Base-by-base conservation (phyloP, 2,888 invertebrate species). In the Dolichopus griseipennis region DNA sequence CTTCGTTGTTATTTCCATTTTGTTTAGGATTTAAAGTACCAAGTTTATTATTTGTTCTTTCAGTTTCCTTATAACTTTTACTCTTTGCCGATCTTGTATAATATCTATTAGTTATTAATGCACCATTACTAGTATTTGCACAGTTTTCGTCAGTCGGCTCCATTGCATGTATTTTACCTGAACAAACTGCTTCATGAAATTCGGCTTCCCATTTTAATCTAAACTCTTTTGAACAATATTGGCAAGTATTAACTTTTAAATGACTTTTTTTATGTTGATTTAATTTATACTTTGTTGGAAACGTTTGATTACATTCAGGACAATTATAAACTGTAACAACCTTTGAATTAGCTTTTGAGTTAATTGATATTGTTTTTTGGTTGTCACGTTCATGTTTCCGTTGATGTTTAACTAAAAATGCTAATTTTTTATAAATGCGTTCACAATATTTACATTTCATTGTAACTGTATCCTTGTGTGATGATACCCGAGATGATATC, bases 171-270 rank as follows among this genome's bases (percentile, higher is more conserved):
- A 41, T 27, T 22, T 65, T 63, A 1, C 70, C 72, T 20, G 34
- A 64, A 62, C 72, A 72, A 21, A 65, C 41, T 0, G 72, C 70
- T 65, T 70, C 66, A 34, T 72, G 72, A 27, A 68, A 66, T 15
- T 72, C 69, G 12, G 67, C 41, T 41, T 69, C 68, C 18, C 34
- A 1, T 10, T 18, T 65, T 2, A 68, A 21, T 15, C 18, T 65
- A 65, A 70, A 70, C 65, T 67, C 65, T 4, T 64, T 66, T 33
- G 63, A 12, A 61, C 70, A 70, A 67, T 68, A 67, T 18, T 15
- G 1, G 37, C 70, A 70, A 27, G 68, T 68, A n/a, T 52, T 20
- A 1, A 37, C 20, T 62, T 37, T 66, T 21, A 64, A 41, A 66
- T 70, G 70, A 7, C 34, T 41, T 33, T 66, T 64, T 22, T 63